Base-by-base conservation (phyloP, 2,888 invertebrate species). In the Plebejus anna region DNA sequence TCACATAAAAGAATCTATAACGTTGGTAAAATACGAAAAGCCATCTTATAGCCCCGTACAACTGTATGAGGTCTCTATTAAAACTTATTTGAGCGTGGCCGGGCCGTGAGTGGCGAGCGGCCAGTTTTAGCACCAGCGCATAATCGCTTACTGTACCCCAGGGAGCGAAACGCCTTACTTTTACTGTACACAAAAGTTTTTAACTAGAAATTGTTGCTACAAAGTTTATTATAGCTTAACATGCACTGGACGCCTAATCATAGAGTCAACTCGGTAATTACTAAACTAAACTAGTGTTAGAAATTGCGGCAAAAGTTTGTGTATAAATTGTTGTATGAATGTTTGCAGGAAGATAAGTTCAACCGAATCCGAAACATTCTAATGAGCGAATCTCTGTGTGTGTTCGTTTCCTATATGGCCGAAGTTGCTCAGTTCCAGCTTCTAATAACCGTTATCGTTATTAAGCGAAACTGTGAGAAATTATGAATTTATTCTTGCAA, bases 11-110 rank as follows among this genome's bases (percentile, higher is more conserved):
- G 28, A 9, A 28, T 61, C 61, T 11, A 28, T 28, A 59, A 59
- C 59, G 28, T 61, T 22, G 9, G 9, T 61, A 11, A 61, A 61
- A 66, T 13, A 66, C 16, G 13, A 32, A 66, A 36, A 66, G 32
- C 16, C 32, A 13, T 66, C 32, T 32, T 36, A 36, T 36, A 66
- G 66, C 32, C 32, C 4, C 28, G 11, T 66, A 28, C 9, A 28
- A 28, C 28, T 66, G 28, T 28, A 66, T 85, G 84, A 83, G 83
- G 79, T 84, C 80, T 81, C 87, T 85, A 88, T 89, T 89, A 89
- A 89, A 90, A 89, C 86, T 89, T 88, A 83, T 83, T 82, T 83
- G 78, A 80, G 79, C 80, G 79, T 81, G 76, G 79, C 76, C 55
- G 59, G 28, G 32, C 32, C 66, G 75, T 76, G 78, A 77, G 76